phyloP scores from a whole-genome alignment of 2,113 vertebrate species.

The Hippocampus zosterae region DNA sequence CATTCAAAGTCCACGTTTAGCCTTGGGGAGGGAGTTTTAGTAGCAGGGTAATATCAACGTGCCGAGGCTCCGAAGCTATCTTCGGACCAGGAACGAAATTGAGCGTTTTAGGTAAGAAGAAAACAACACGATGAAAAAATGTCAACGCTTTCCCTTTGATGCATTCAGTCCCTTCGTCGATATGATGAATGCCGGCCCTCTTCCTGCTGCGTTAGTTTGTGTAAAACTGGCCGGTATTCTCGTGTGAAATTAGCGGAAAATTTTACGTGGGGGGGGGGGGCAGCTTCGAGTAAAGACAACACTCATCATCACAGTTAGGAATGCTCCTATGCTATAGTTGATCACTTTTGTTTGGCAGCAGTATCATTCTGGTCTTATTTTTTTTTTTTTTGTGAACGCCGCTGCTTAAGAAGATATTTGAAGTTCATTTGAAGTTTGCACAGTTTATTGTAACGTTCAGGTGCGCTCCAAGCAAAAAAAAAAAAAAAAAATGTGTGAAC shows the following conservation, averaged over 20 bases:
- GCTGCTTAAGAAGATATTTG: too few relatives aligned
- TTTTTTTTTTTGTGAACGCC: background rate
- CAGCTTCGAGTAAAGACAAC: background rate
- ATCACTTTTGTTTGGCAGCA: background rate
- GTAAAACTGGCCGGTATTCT: background rate
- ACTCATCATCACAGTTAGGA: background rate
- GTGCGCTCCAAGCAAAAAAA: too few relatives aligned
- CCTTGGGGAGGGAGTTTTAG: background rate
- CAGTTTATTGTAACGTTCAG: too few relatives aligned
- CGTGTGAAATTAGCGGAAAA: too few relatives aligned
- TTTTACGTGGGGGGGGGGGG: too few relatives aligned
- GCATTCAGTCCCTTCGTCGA: too few relatives aligned
- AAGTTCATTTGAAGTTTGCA: too few relatives aligned
- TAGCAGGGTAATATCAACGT: background rate
- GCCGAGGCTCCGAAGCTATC: slow-evolving; percentile 8
- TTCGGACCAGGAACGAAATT: slow-evolving; percentile 56
- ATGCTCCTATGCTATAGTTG: too few relatives aligned
- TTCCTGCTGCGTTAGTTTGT: background rate
- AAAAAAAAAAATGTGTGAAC: too few relatives aligned
- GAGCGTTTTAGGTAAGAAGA: slow-evolving; percentile 47
- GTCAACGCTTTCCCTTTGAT: background rate
- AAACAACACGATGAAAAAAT: background rate
- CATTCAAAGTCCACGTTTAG: background rate
- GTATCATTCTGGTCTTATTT: background rate
- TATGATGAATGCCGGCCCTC: too few relatives aligned